Base-by-base conservation (phyloP, 2,888 invertebrate species). In the Pocota personata region DNA sequence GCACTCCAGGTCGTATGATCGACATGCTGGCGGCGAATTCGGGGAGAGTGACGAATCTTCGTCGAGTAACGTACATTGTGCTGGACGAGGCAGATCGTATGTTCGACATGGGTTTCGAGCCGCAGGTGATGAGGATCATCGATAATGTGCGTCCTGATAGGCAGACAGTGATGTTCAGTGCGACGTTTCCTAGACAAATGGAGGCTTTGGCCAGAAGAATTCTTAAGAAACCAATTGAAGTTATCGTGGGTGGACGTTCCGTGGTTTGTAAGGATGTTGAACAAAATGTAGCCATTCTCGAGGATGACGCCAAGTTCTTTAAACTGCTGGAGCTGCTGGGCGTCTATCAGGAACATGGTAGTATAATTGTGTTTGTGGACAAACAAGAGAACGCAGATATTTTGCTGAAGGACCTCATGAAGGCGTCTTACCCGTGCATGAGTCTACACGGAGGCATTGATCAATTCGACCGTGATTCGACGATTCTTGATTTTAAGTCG, bases 101-200 rank as follows among this genome's bases (percentile, higher is more conserved):
- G 99, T 99, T 99, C 91, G 99, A 99, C 92, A 99, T 99, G 98
- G 99, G 99, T 16, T 99, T 99, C 91, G 99, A 99, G 80, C 92
- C 92, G 24, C 92, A 93, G 87, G 92, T 92, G 4, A 99, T 98
- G 98, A 95, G 98, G 89, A 99, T 99, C 73, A 97, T 99, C 88
- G 99, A 99, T 91, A 99, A 99, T 92, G 96, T 99, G 0, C 94
- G 99, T 27, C 99, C 99, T 0, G 99, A 99, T 92, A 93, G 99
- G 60, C 99, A 99, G 93, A 99, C 99, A 0, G 99, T 99, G 12
- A 97, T 99, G 95, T 99, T 99, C 92, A 98, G 98, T 88, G 99
- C 99, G 0, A 99, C 99, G 0, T 99, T 99, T 92, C 99, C 99
- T 0, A 94, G 99, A 0, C 98, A 98, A 93, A 99, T 99, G 99